phyloP scores from a whole-genome alignment of 2,888 invertebrate species.

The Polia nebulosa region DNA sequence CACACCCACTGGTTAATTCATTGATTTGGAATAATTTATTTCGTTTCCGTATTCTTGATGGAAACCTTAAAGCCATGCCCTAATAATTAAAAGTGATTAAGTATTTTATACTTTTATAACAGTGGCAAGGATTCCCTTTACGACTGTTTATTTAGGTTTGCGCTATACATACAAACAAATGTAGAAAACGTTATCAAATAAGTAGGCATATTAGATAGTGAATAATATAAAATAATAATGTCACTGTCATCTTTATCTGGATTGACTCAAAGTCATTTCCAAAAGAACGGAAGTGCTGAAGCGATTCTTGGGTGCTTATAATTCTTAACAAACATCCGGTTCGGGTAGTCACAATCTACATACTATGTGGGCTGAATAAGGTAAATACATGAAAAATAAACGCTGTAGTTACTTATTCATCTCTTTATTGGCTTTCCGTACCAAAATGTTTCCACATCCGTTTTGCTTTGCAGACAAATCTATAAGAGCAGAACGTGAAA shows the following conservation, averaged over 20 bases:
- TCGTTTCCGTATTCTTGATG: too few relatives aligned
- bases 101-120: too few relatives aligned
- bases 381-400: not conserved
- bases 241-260: not conserved
- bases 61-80: too few relatives aligned
- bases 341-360: not conserved
- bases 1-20: too few relatives aligned
- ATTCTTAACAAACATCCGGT: not conserved
- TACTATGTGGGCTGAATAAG: not conserved
- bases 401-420: not conserved
- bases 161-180: not conserved
- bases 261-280: not conserved
- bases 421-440: too few relatives aligned
- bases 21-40: too few relatives aligned
- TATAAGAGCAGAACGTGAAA: not conserved
- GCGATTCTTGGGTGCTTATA: too few relatives aligned
- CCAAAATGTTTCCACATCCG: not conserved
- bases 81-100: too few relatives aligned
- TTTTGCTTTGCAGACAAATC: not conserved
- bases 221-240: not conserved
- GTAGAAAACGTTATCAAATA: not conserved
- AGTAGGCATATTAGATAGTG: not conserved
- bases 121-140: too few relatives aligned
- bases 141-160: too few relatives aligned
- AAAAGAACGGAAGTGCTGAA: not conserved